Percentiles rank a stretch among this genome's conserved stretches.
phyloP scores from a whole-genome alignment of 1,140 invertebrate genomes.

The Microplitis demolitor region DNA sequence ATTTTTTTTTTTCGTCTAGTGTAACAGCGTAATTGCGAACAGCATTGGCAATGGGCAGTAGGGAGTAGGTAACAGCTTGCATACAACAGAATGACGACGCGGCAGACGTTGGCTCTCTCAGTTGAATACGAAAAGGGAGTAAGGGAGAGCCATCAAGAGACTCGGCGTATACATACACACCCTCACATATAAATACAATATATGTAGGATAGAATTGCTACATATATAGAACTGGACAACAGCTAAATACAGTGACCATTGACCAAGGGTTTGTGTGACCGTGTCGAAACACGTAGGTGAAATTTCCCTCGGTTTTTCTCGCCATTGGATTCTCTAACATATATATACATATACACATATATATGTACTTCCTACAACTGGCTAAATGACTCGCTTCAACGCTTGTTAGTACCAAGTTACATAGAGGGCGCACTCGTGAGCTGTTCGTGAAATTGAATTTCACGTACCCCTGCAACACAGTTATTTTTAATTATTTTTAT shows the following conservation, averaged over 20 bases:
- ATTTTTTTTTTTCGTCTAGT: neutral
- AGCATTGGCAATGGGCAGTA: neutral
- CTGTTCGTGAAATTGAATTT: constrained; percentile 4
- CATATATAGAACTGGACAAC: neutral
- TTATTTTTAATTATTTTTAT: neutral
- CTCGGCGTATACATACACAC: neutral
- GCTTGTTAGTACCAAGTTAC: constrained; percentile 20
- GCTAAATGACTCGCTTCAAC: neutral
- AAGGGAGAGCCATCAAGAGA: neutral
- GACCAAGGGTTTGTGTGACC: neutral
- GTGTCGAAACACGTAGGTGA: constrained; percentile 7
- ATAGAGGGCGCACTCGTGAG: neutral
- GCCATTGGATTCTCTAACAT: neutral
- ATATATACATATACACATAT: too few species aligned
- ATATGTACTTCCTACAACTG: too few species aligned
- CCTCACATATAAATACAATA: neutral
- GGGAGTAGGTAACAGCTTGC: neutral
- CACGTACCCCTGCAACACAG: neutral
- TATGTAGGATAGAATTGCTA: neutral
- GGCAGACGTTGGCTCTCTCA: neutral
- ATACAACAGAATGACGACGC: neutral
- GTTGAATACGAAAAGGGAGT: neutral
- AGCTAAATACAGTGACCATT: neutral
- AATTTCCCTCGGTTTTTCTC: constrained; percentile 5
- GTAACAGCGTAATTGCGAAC: neutral